A percentile compares a stretch with the other conserved stretches of the same genome.
Evolutionary conservation across 2,888 invertebrate genomes (phyloP).

Genomic region (Harpalus rufipes): DNA sequence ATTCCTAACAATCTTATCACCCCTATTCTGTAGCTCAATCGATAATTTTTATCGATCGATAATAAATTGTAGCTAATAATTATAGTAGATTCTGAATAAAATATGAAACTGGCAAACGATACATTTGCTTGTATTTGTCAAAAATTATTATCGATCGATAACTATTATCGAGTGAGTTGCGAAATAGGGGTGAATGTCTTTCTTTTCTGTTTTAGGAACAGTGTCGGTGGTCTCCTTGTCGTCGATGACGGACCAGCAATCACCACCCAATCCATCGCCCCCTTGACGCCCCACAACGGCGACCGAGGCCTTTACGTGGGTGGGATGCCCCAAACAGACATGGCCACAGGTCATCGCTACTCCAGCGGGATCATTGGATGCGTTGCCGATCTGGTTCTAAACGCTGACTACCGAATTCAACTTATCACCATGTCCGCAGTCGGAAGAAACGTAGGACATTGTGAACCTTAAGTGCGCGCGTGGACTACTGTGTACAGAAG

Average conservation of each 20-base stretch:
- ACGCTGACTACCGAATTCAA: slow-evolving; percentile 80
- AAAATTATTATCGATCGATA: too few relatives aligned
- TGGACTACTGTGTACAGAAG: neutral
- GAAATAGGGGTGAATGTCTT: too few relatives aligned
- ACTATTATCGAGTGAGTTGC: too few relatives aligned
- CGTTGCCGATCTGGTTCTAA: slow-evolving; percentile 82
- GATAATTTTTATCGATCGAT: too few relatives aligned
- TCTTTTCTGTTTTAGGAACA: slow-evolving; percentile 80
- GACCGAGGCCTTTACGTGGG: slow-evolving; percentile 94
- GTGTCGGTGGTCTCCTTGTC: slow-evolving; percentile 90
- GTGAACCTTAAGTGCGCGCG: slow-evolving; percentile 71
- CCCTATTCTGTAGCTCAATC: too few relatives aligned
- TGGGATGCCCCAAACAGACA: slow-evolving; percentile 75
- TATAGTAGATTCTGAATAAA: too few relatives aligned
- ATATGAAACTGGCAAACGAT: too few relatives aligned
- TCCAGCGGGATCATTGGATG: slow-evolving; percentile 81
- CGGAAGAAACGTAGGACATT: slow-evolving; percentile 77
- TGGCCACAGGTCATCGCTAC: slow-evolving; percentile 77
- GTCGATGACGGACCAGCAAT: slow-evolving; percentile 93
- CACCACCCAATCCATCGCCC: slow-evolving; percentile 90
- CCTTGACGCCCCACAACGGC: slow-evolving; percentile 91
- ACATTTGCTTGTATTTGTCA: too few relatives aligned
- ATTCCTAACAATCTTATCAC: too few relatives aligned
- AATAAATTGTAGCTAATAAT: too few relatives aligned
- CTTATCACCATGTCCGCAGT: slow-evolving; percentile 78